Conservation (phyloP, 2,113 vertebrate genomes). For the Phrynosoma blainvillii region DNA sequence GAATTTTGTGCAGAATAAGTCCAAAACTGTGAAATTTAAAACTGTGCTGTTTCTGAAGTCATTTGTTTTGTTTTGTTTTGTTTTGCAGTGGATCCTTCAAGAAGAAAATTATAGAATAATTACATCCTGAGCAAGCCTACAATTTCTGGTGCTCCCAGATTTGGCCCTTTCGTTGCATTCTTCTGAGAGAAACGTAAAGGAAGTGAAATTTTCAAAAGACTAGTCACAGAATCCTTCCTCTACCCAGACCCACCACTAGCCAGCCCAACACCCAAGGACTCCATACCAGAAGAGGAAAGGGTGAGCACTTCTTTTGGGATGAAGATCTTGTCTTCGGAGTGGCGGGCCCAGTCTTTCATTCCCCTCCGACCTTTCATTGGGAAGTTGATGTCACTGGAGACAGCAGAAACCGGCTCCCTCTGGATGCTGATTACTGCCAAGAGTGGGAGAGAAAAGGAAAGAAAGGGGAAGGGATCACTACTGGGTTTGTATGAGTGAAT, state of each 20-base stretch:
- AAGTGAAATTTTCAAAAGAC: too few relatives aligned
- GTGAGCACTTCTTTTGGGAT: conserved; percentile 97
- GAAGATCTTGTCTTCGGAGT: conserved; percentile 96
- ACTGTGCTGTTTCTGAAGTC: too few relatives aligned
- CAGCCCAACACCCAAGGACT: not conserved
- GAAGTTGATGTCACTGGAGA: conserved; percentile 98
- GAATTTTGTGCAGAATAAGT: too few relatives aligned
- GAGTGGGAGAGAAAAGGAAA: not conserved
- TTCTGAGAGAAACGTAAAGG: too few relatives aligned
- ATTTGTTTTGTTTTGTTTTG: too few relatives aligned
- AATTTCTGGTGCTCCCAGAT: too few relatives aligned
- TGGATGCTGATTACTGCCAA: conserved; percentile 94
- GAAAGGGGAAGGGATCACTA: not conserved
- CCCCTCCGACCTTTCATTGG: conserved; percentile 96
- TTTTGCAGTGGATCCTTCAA: too few relatives aligned
- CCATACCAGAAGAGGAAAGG: conserved; percentile 83
- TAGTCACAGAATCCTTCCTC: not conserved
- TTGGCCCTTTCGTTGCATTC: too few relatives aligned
- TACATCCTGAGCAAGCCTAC: too few relatives aligned
- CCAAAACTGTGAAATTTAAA: too few relatives aligned
- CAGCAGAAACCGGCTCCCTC: conserved; percentile 92
- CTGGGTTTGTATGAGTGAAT: not conserved
- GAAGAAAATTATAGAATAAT: too few relatives aligned
- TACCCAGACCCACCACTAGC: not conserved
- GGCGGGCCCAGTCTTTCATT: conserved; percentile 98